Base-by-base conservation (phyloP, 2,113 vertebrate genomes). In the Hiodon tergisus region DNA sequence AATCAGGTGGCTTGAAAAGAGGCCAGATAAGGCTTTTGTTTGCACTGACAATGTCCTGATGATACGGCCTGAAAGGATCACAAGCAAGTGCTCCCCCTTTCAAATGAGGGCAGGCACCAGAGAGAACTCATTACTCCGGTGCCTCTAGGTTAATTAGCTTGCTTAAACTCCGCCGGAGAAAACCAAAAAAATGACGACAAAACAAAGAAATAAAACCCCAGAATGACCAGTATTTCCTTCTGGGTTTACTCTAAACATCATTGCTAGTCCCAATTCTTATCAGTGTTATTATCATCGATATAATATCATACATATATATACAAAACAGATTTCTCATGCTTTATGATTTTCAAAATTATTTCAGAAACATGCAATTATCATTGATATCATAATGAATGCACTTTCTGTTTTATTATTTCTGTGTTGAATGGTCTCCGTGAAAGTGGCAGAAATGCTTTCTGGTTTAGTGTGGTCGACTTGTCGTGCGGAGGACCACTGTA, bases 1-100 rank as follows among this genome's bases (percentile, higher is more conserved):
- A 93, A 94, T 96, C 94, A 91, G 89, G 90, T 92, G 90, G 89
- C 92, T 91, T 93, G 93, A 94, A 95, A 93, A 90, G 91, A 87
- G 87, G 85, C 77, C 87, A 91, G 94, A 94, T 96, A 95, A 95
- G 90, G 81, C 88, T 85, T 94, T 95, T 97, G 93, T 95, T 88
- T 90, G 89, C 83, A 82, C 77, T 93, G 93, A 95, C 91, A 93
- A 90, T 89, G 90, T 90, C 88, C 92, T 83, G 90, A 92, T 91
- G 94, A 92, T 91, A 89, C 86, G 86, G 86, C 87, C 83, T 78
- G 86, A 84, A 83, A 82, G 86, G 88, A 88, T 88, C 87, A 86
- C 83, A 86, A 84, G 88, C 85, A 86, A 86, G 83, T 77, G 79
- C 86, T 83, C 80, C 77, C 77, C 76, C 86, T 89, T 89, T 86